Percentiles rank a stretch among this genome's conserved stretches.
phyloP scores from a whole-genome alignment of 2,113 vertebrate species.

The Peromyscus polionotus region DNA sequence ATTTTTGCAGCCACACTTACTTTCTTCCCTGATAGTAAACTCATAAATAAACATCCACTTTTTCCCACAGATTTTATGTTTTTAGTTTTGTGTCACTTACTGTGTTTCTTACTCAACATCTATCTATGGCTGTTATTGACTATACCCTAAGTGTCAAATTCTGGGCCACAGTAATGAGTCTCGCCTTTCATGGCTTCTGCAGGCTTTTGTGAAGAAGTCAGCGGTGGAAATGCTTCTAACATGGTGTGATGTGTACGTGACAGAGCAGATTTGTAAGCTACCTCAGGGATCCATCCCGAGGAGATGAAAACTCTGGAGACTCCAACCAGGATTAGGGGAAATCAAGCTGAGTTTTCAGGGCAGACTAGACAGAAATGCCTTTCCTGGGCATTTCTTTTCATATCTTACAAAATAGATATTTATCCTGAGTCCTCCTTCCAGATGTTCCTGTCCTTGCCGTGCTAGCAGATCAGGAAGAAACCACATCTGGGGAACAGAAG shows the following conservation, averaged over 20 bases:
- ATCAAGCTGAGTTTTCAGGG: not conserved
- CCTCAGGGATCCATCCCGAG: not conserved
- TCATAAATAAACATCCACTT: not conserved
- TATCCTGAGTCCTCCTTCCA: not conserved
- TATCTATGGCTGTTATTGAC: not conserved
- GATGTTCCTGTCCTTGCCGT: not conserved
- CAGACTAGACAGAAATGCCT: not conserved
- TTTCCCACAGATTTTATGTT: not conserved
- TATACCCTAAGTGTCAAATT: not conserved
- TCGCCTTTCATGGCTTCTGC: not conserved
- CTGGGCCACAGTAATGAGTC: not conserved
- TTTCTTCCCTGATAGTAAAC: not conserved
- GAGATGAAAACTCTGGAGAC: not conserved
- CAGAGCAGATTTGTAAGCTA: not conserved
- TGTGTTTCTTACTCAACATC: slow-evolving; percentile 17
- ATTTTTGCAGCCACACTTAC: not conserved
- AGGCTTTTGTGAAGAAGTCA: not conserved
- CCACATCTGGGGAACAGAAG: not conserved
- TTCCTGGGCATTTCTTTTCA: not conserved
- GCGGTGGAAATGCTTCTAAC: not conserved
- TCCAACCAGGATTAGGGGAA: not conserved
- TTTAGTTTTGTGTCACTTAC: not conserved
- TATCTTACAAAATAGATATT: not conserved
- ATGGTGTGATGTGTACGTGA: rapidly evolving
- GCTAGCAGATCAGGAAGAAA: slow-evolving; percentile 20